A percentile compares a stretch with the other conserved stretches of the same genome.
These are phyloP conservation scores for Cyclopterus lumpus DNA, from an alignment of 2,797 vertebrate species.

Conservation along the genomic window DNA sequence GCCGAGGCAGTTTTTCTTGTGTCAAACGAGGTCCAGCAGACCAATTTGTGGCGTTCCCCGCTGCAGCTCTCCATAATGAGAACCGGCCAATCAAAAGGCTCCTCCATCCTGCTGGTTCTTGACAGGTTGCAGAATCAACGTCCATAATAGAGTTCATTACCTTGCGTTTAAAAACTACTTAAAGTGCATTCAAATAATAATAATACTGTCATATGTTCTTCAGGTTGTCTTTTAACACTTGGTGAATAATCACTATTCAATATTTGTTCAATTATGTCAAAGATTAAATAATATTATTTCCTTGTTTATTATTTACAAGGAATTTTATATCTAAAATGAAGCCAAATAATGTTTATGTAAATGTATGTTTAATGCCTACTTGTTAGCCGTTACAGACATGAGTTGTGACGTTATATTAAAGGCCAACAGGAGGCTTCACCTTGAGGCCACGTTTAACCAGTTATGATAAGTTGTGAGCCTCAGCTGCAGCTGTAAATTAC, in stretches of 20 bases:
- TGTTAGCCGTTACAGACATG: background rate
- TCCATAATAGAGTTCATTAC: conserved; percentile 25
- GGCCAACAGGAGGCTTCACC: background rate
- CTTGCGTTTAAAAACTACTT: conserved; percentile 37
- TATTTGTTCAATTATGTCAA: conserved; percentile 15
- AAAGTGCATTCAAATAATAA: conserved; percentile 63
- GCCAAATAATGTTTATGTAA: background rate
- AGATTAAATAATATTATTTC: conserved; percentile 5
- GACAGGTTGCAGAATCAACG: conserved; percentile 11
- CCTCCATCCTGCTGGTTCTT: conserved; percentile 13
- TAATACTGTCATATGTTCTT: conserved; percentile 62
- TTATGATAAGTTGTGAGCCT: conserved; percentile 19
- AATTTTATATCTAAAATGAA: background rate
- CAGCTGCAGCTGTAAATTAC: background rate
- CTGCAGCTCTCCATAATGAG: conserved; percentile 30
- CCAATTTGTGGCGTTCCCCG: conserved; percentile 17
- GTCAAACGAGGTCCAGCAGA: conserved; percentile 43
- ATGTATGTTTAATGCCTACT: background rate
- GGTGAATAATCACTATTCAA: conserved; percentile 64
- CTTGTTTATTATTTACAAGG: conserved; percentile 1
- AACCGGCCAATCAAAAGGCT: conserved; percentile 17
- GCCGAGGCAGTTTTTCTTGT: conserved; percentile 32
- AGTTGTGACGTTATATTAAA: background rate
- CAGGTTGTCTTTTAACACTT: conserved; percentile 12
- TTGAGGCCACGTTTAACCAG: background rate